Evolutionary conservation across 2,113 vertebrate genomes (phyloP), one percentile per base, ranked within the genome.

Genomic region (Myrmecophaga tridactyla): DNA sequence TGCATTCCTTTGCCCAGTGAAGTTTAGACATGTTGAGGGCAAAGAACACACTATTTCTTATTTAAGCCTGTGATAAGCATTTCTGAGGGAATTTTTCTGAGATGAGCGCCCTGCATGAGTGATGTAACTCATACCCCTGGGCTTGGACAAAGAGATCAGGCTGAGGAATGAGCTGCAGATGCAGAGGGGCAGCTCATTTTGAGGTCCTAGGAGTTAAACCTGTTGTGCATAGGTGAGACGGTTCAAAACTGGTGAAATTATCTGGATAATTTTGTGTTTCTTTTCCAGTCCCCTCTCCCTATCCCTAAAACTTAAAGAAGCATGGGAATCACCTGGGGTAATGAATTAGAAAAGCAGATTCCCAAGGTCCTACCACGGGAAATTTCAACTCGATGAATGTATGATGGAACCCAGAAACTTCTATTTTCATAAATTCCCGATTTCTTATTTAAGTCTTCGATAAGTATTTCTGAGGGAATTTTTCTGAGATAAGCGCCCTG

Each of bases 341-440:
- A 43, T 18, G 51, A 11, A 6, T 73, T 36, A 31, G 48, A 31
- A 60, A 51, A 2, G 34, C 58, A 34, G 39, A n/a, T 70, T 77
- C 34, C 31, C 10, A 7, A 53, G 73, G 14, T 73, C 56, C 39
- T 3, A 10, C 1, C 1, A 11, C 43, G 27, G 51, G 4, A 3
- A 43, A 23, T 60, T 43, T n/a, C 11, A 11, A 3, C 18, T 18
- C 2, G 0, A 2, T 51, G 2, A 8, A 20, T 14, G 2, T 41
- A 29, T 39, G 48, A 20, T 20, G 12, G 46, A 7, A 56, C 27
- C 69, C 7, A 3, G 10, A 21, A 31, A 1, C 60, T 7, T 23
- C 41, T n/a, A 0, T 27, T 60, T 31, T 34, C 31, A 7, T 1
- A 3, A 4, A 5, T 7, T 21, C 15, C 8, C 27, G n/a, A 6